phyloP scores from a whole-genome alignment of 1,140 invertebrate genomes.

The Stenopsyche tienmushanensis region DNA sequence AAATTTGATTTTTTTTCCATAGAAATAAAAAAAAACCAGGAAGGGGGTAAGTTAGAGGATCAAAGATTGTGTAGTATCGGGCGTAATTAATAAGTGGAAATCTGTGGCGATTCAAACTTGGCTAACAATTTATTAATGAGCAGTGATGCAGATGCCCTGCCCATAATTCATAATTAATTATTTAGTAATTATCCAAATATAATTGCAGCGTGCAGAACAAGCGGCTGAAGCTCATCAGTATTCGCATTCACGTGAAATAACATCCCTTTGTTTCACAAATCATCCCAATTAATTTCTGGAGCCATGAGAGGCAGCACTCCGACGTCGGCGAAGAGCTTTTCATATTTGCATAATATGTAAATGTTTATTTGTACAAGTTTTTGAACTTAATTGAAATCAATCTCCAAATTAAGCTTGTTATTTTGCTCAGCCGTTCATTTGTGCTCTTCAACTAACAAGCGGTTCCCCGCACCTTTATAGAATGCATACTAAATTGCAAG shows the following conservation, averaged over 20 bases:
- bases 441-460: too few relatives aligned
- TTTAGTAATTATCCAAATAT: background rate
- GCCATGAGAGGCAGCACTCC: background rate
- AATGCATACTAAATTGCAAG: too few relatives aligned
- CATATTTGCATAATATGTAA: conserved; percentile 13
- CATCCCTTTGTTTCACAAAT: conserved; percentile 28
- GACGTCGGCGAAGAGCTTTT: background rate
- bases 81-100: too few relatives aligned
- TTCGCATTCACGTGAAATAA: conserved; percentile 13
- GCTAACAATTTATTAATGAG: too few relatives aligned
- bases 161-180: background rate
- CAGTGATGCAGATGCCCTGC: too few relatives aligned
- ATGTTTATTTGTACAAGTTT: conserved; percentile 10
- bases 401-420: background rate
- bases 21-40: too few relatives aligned
- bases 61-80: too few relatives aligned
- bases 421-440: too few relatives aligned
- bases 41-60: too few relatives aligned
- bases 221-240: background rate
- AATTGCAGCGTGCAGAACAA: background rate
- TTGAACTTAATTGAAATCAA: conserved; percentile 7
- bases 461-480: too few relatives aligned
- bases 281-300: conserved; percentile 30
- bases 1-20: too few relatives aligned
- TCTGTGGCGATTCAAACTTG: too few relatives aligned